Evolutionary conservation across 2,888 invertebrate genomes (phyloP).

Genomic region (Hedychridium roseum): DNA sequence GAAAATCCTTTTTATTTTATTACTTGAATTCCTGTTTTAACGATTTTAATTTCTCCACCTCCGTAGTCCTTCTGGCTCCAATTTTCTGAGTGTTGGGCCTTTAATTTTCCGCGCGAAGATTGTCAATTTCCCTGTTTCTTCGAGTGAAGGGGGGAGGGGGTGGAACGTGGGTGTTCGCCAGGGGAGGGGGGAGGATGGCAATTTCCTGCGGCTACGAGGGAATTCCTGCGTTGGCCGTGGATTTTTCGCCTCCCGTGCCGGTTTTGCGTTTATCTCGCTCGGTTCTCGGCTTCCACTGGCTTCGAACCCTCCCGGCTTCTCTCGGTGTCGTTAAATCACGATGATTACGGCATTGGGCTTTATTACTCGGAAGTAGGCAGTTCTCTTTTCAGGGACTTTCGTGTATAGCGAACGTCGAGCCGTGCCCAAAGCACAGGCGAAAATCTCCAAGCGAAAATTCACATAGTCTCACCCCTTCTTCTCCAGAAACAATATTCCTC

Average conservation of each 20-base stretch:
- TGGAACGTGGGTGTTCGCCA: not conserved
- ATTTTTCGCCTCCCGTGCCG: not conserved
- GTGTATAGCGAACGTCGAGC: constrained; percentile 22
- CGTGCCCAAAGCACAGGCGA: no score
- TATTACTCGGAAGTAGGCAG: constrained; percentile 47
- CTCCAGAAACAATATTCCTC: not conserved
- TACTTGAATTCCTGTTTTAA: no score
- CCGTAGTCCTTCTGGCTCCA: no score
- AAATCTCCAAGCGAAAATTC: no score
- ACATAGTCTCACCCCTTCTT: no score
- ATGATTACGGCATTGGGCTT: constrained; percentile 47
- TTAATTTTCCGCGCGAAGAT: no score
- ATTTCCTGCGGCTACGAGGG: not conserved
- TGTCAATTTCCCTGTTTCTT: no score
- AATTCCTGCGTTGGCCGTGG: not conserved
- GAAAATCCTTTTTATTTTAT: no score
- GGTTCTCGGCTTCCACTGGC: not conserved
- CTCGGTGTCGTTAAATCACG: constrained; percentile 45
- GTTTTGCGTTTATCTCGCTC: not conserved
- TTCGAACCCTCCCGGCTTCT: constrained; percentile 22
- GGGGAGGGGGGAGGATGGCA: not conserved
- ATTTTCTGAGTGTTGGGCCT: no score
- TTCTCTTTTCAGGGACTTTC: constrained; percentile 48
- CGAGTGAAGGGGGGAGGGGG: not conserved
- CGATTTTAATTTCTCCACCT: no score